Evolutionary conservation across 2,113 vertebrate species (phyloP).

Genomic region (Alexandromys fortis): DNA sequence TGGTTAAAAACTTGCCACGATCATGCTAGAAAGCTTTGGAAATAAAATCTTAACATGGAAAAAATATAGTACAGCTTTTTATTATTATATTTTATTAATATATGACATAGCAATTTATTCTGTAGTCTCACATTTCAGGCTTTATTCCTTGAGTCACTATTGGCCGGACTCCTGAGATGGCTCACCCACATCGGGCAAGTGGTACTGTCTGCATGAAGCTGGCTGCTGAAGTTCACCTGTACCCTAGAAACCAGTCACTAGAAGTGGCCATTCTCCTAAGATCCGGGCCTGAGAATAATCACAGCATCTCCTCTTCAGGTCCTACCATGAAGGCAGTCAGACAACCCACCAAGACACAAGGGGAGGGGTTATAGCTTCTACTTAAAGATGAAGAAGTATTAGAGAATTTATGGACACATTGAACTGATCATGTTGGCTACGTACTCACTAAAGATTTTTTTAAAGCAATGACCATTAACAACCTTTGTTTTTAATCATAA

Average conservation of each 20-base stretch:
- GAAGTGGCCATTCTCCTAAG: neutral
- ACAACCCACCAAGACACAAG: neutral
- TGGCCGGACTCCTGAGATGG: neutral
- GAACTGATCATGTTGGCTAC: neutral
- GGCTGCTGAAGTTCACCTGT: neutral
- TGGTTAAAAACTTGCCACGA: neutral
- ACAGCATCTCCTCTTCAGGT: neutral
- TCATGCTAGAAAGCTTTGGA: neutral
- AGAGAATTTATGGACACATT: neutral
- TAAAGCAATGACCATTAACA: constrained; percentile 20
- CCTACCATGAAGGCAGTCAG: neutral
- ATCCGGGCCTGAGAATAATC: neutral
- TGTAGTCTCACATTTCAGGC: neutral
- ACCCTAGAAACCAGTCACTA: neutral
- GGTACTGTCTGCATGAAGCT: neutral
- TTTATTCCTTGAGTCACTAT: neutral
- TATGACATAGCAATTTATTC: constrained; percentile 18
- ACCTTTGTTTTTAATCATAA: neutral
- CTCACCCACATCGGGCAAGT: neutral
- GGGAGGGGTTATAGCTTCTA: neutral
- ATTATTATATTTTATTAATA: constrained; percentile 42
- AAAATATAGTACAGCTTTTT: neutral
- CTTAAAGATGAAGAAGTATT: neutral
- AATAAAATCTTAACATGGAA: constrained; percentile 33
- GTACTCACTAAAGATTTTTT: neutral